Evolutionary conservation across 2,888 invertebrate genomes (phyloP), one percentile per base, ranked within the genome.

Genomic region (Autographa gamma): DNA sequence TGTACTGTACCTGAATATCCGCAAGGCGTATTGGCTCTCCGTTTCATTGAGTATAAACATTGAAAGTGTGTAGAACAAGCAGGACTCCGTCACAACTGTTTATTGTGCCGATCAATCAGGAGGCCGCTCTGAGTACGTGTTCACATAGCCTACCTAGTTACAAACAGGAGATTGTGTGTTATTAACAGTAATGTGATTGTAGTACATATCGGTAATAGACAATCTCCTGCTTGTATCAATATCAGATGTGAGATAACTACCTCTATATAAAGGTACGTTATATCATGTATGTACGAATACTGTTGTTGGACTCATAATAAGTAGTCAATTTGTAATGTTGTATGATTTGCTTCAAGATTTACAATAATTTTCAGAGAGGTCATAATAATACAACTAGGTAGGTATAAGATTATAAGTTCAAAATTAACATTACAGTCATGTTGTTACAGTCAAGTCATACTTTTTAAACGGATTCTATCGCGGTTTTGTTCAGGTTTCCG

Each of bases 1-100:
- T 6, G n/a, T n/a, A n/a, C 16, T 48, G 16, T 48, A n/a, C n/a
- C 48, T 16, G 48, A n/a, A 48, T 48, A n/a, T 48, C 6, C 48
- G 48, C 48, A 48, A 43, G 48, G 6, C 48, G 6, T 16, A 48
- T 48, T 48, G 48, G 8, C n/a, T 48, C n/a, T 48, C n/a, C 14
- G 8, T n/a, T 48, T 48, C n/a, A 48, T 48, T 48, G 48, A 48
- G 48, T n/a, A n/a, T n/a, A n/a, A 48, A n/a, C 48, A 48, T 48
- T 48, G 16, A 48, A n/a, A 43, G 5, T 48, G 2, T 48, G 16
- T n/a, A 6, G 5, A 16, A 1, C 16, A n/a, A 14, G 48, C 48
- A 48, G n/a, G n/a, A 8, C 48, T n/a, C n/a, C n/a, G n/a, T 16
- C 48, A n/a, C 48, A 8, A n/a, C 48, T 48, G 48, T 48, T 48